Conservation (phyloP, 2,888 invertebrate genomes). For the Apocheima hispidaria region DNA sequence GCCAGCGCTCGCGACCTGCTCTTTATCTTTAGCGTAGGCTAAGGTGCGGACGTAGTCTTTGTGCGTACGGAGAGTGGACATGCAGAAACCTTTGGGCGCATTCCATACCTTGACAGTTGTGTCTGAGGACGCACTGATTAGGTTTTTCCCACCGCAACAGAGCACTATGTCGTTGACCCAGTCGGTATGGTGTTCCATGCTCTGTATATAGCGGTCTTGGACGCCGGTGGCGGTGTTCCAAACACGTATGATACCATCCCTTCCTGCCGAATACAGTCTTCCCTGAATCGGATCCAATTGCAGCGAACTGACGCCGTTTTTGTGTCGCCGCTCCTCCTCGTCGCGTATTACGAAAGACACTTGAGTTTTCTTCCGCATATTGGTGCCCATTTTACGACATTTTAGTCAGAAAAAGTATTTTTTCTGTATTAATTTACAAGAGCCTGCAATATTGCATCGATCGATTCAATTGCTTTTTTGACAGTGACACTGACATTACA, state of each 20-base stretch:
- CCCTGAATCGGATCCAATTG: conserved; percentile 96
- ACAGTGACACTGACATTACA: conserved; percentile 5
- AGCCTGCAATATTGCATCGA: conserved; percentile 29
- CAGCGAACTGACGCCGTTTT: conserved; percentile 98
- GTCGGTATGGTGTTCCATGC: conserved; percentile 99
- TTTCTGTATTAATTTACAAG: conserved; percentile 37
- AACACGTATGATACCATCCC: conserved; percentile 98
- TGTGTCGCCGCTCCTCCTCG: conserved; percentile 96
- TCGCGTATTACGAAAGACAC: conserved; percentile 99
- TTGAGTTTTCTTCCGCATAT: conserved; percentile 88
- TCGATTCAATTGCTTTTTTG: conserved; percentile 18
- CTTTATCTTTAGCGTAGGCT: conserved; percentile 98
- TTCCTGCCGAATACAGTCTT: conserved; percentile 97
- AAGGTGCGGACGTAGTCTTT: conserved; percentile 99
- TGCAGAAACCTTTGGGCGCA: conserved; percentile 99
- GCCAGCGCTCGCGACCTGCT: conserved; percentile 98
- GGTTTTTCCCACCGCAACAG: conserved; percentile 98
- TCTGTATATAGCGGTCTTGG: conserved; percentile 91
- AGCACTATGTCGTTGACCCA: conserved; percentile 99
- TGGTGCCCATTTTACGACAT: conserved; percentile 84
- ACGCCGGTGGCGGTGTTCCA: conserved; percentile 90
- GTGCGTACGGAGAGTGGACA: conserved; percentile 99
- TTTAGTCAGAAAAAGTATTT: conserved; percentile 65
- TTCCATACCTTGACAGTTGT: conserved; percentile 99
- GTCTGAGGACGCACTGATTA: conserved; percentile 99